phyloP scores from a whole-genome alignment of 2,797 vertebrate species.

The Lemur catta region DNA sequence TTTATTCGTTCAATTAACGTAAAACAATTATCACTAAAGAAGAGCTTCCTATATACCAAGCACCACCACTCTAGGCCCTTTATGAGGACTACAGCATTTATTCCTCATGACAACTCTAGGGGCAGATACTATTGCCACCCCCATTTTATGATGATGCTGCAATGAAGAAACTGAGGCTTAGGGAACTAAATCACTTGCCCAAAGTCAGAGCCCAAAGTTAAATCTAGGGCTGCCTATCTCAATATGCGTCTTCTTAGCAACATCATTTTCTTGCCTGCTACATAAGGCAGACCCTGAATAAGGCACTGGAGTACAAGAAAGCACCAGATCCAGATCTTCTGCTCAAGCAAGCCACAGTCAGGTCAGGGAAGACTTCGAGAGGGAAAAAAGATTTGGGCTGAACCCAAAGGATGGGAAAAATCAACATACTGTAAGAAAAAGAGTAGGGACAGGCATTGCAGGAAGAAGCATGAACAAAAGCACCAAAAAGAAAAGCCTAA shows the following conservation, averaged over 20 bases:
- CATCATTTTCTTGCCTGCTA: background rate
- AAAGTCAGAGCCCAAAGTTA: background rate
- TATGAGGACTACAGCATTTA: background rate
- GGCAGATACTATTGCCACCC: background rate
- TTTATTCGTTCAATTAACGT: background rate
- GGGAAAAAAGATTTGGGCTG: background rate
- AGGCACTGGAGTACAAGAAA: background rate
- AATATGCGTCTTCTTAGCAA: background rate
- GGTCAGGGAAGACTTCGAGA: background rate
- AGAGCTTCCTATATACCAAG: background rate
- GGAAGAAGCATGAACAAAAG: slow-evolving; percentile 10
- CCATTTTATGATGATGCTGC: background rate
- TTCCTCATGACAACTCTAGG: background rate
- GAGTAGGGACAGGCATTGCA: background rate
- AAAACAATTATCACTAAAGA: background rate
- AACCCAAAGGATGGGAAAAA: background rate
- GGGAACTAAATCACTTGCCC: background rate
- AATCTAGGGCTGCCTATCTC: background rate
- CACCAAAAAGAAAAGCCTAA: slow-evolving; percentile 7
- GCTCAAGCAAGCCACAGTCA: background rate
- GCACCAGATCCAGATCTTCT: background rate
- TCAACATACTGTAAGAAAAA: background rate
- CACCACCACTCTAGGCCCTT: background rate
- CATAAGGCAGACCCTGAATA: background rate
- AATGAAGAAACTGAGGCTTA: background rate